phyloP scores from a whole-genome alignment of 2,113 vertebrate species.

The Ibidorhyncha struthersii region DNA sequence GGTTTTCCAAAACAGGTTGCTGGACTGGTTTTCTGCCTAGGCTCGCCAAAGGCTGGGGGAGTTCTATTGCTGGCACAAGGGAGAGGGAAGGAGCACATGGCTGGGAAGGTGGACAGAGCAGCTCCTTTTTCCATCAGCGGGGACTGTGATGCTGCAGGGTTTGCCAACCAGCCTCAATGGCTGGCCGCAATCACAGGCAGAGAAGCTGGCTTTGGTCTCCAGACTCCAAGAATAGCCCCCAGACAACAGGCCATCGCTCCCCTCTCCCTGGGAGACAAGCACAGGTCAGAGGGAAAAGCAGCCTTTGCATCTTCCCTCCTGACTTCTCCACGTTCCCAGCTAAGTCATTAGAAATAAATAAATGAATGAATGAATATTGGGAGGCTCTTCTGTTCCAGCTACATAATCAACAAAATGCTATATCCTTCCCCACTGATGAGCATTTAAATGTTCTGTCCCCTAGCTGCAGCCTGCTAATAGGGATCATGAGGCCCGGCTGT shows the following conservation, averaged over 20 bases:
- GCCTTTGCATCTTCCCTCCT: not conserved
- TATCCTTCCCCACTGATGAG: not conserved
- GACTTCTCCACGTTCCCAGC: not conserved
- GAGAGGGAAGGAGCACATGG: not conserved
- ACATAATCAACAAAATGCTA: not conserved
- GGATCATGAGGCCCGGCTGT: not conserved
- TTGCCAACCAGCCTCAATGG: accelerated
- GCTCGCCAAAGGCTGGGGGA: not conserved
- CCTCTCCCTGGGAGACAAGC: not conserved
- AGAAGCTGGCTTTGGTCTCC: not conserved
- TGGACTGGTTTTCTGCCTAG: not conserved
- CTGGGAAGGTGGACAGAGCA: slow-evolving; percentile 7
- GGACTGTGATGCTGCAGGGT: not conserved
- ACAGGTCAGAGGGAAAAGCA: not conserved
- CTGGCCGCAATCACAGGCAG: not conserved
- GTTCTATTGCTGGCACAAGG: not conserved
- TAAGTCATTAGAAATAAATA: not conserved
- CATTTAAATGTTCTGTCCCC: not conserved
- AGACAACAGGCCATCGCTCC: accelerated
- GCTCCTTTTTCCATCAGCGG: not conserved
- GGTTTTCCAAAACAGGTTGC: not conserved
- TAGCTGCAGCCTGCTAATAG: not conserved
- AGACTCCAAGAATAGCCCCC: not conserved
- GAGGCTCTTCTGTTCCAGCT: slow-evolving; percentile 5
- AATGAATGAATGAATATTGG: not conserved